Conservation (phyloP, 2,888 invertebrate genomes). For the Zelleria hepariella region DNA sequence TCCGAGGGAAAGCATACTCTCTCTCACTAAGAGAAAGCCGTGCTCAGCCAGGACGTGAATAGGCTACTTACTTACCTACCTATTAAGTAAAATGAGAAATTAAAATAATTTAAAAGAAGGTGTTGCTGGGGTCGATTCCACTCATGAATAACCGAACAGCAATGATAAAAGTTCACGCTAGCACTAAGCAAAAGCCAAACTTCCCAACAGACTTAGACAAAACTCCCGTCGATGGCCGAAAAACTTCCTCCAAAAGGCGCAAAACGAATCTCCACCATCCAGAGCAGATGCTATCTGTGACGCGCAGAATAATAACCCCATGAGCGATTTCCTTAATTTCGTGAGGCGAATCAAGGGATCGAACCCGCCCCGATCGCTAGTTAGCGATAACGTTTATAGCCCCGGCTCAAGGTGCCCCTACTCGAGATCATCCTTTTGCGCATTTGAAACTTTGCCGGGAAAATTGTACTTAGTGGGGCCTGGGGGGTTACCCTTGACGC, state of each 20-base stretch:
- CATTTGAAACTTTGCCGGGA: background rate
- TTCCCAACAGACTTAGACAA: background rate
- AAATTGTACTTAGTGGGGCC: too few species aligned
- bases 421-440: background rate
- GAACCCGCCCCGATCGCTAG: conserved; percentile 66
- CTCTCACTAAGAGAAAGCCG: too few species aligned
- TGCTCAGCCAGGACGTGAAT: too few species aligned
- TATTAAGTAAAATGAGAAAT: too few species aligned
- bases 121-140: too few species aligned
- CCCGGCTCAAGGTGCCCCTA: conserved; percentile 27
- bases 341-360: conserved; percentile 66
- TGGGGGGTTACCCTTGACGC: too few species aligned
- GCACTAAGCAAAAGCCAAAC: too few species aligned
- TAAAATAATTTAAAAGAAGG: too few species aligned
- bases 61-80: too few species aligned
- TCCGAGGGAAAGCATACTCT: too few species aligned
- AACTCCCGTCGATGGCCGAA: conserved; percentile 20
- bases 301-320: conserved; percentile 64
- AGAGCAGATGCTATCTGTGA: conserved; percentile 34
- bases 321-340: conserved; percentile 72
- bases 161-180: too few species aligned
- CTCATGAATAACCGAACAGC: too few species aligned
- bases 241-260: conserved; percentile 31
- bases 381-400: conserved; percentile 65
- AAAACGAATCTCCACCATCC: conserved; percentile 42